Percentiles rank a stretch among this genome's conserved stretches.
These are phyloP conservation scores for Oryzias curvinotus DNA, from an alignment of 2,113 vertebrate species.

Conservation along the genomic window DNA sequence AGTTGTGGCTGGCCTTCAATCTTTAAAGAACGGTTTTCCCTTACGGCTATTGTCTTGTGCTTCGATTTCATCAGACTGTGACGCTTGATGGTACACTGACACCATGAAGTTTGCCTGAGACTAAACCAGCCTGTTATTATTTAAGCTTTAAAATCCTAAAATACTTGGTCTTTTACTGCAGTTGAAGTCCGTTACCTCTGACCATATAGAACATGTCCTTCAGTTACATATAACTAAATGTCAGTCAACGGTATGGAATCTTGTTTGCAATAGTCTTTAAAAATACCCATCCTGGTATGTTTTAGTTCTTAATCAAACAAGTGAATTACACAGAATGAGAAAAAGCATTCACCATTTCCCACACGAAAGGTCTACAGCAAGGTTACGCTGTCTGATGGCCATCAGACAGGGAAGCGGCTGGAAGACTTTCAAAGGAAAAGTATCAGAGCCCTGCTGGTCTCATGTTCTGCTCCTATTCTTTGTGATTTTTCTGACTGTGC, in stretches of 20 bases:
- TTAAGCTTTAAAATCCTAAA: no score
- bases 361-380: constrained; percentile 46
- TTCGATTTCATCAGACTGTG: not conserved
- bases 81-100: constrained; percentile 2
- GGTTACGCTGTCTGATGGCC: constrained; percentile 48
- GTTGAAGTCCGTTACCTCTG: not conserved
- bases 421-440: constrained; percentile 54
- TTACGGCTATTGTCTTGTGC: not conserved
- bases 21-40: not conserved
- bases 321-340: constrained; percentile 60
- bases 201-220: not conserved
- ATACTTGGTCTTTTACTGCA: constrained; percentile 5
- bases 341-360: constrained; percentile 60
- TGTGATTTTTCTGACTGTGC: constrained; percentile 35
- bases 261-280: no score
- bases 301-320: constrained; percentile 31
- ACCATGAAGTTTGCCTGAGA: not conserved
- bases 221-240: no score
- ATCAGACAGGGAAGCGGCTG: constrained; percentile 54
- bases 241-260: no score
- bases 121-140: not conserved
- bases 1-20: not conserved
- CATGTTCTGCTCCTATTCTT: constrained; percentile 51
- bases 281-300: constrained; percentile 14
- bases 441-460: constrained; percentile 51